Conservation (phyloP, 1,140 invertebrate species). For the Archegozetes longisetosus region DNA sequence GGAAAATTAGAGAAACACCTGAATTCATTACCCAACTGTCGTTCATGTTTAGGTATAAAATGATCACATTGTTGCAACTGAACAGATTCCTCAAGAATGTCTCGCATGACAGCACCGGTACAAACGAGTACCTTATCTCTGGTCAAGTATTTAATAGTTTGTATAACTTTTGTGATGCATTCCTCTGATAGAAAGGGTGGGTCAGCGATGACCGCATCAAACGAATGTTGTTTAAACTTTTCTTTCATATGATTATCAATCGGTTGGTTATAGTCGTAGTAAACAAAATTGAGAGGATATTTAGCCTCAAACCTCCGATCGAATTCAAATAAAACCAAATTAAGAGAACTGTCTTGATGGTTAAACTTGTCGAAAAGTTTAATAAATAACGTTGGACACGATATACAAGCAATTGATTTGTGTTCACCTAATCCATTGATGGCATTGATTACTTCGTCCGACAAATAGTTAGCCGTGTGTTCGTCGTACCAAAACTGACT, state of each 20-base stretch:
- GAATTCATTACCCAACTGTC: conserved; percentile 84
- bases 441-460: conserved; percentile 41
- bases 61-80: conserved; percentile 40
- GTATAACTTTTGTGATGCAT: conserved; percentile 65
- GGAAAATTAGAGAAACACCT: conserved; percentile 70
- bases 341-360: conserved; percentile 26
- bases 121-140: conserved; percentile 72
- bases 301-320: conserved; percentile 35
- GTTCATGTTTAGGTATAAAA: conserved; percentile 64
- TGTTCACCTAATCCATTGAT: conserved; percentile 2
- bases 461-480: conserved; percentile 47
- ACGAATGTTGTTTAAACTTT: conserved; percentile 39
- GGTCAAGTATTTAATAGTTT: conserved; percentile 54
- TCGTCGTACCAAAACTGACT: conserved; percentile 93
- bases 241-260: conserved; percentile 40
- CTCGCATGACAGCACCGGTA: conserved; percentile 63
- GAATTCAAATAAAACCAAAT: conserved; percentile 50
- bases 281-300: conserved; percentile 61
- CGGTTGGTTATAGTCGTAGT: conserved; percentile 76
- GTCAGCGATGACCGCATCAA: conserved; percentile 76
- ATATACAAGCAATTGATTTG: conserved; percentile 55
- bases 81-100: conserved; percentile 45
- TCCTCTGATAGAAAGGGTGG: conserved; percentile 87
- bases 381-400: conserved; percentile 69
- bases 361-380: conserved; percentile 29